Percentiles rank a stretch among this genome's conserved stretches.
Evolutionary conservation across 1,140 invertebrate species (phyloP).

Genomic region (Leguminivora glycinivorella): DNA sequence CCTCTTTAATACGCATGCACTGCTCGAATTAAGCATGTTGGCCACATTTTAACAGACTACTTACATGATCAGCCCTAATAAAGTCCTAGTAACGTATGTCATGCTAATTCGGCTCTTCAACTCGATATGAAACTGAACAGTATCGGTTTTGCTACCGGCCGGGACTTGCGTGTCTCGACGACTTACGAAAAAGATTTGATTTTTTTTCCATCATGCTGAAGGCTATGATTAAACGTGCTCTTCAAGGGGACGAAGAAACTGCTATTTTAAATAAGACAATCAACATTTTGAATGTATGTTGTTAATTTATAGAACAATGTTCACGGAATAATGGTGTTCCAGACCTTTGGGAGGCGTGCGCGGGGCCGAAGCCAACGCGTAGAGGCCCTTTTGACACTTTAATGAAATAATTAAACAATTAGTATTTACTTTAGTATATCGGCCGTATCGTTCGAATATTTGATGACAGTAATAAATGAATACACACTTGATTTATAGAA

Average conservation of each 20-base stretch:
- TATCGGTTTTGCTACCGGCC: constrained; percentile 51
- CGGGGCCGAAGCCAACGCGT: no score
- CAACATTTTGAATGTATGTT: constrained; percentile 59
- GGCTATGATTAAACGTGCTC: constrained; percentile 66
- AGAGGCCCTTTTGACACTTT: no score
- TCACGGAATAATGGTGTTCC: no score
- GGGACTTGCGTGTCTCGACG: constrained; percentile 48
- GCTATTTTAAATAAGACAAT: constrained; percentile 55
- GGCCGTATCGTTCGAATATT: no score
- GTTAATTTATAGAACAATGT: no score
- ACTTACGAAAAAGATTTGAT: constrained; percentile 32
- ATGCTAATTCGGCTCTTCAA: constrained; percentile 61
- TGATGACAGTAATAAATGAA: no score
- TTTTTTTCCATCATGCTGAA: constrained; percentile 59
- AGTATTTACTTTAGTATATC: no score
- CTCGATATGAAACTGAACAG: constrained; percentile 53
- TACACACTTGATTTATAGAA: no score
- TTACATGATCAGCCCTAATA: constrained; percentile 70
- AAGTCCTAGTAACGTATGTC: constrained; percentile 52
- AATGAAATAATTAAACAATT: no score
- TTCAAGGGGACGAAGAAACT: constrained; percentile 59
- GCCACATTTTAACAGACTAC: constrained; percentile 56
- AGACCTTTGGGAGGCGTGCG: no score
- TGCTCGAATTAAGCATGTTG: constrained; percentile 50
- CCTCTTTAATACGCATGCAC: constrained; percentile 63